phyloP scores from a whole-genome alignment of 2,797 vertebrate species.

The Pogonophryne albipinna region DNA sequence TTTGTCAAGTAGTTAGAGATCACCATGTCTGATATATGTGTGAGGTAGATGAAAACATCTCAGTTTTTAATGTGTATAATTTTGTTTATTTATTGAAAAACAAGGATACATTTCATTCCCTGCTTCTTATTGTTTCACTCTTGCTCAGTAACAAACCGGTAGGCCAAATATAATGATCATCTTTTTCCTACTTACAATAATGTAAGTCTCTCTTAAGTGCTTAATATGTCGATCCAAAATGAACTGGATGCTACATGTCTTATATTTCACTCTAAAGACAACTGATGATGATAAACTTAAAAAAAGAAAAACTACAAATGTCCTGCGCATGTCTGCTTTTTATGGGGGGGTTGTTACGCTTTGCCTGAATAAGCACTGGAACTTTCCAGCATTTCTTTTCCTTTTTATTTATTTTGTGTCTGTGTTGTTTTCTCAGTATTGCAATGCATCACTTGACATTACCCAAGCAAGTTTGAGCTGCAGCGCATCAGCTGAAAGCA shows the following conservation, averaged over 20 bases:
- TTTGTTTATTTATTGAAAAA: background rate
- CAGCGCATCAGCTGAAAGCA: conserved; percentile 96
- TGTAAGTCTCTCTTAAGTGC: background rate
- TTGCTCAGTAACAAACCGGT: background rate
- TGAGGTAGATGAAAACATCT: background rate
- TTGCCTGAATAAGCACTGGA: conserved; percentile 78
- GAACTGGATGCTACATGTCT: background rate
- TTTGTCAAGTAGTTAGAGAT: conserved; percentile 42
- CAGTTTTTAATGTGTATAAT: background rate
- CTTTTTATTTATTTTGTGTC: conserved; percentile 87
- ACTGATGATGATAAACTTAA: conserved; percentile 16
- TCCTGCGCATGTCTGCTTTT: conserved; percentile 23
- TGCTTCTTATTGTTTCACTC: background rate
- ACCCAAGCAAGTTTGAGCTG: conserved; percentile 92
- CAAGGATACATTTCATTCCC: background rate
- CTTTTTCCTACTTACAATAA: background rate
- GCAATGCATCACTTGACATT: conserved; percentile 92
- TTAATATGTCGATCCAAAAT: conserved; percentile 7
- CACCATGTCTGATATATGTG: conserved; percentile 4
- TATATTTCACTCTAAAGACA: conserved; percentile 7
- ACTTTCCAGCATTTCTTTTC: conserved; percentile 85
- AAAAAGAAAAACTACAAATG: conserved; percentile 21
- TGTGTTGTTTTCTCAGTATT: conserved; percentile 88
- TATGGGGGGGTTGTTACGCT: conserved; percentile 40
- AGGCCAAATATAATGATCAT: background rate